Evolutionary conservation across 2,113 vertebrate genomes (phyloP).

Genomic region (Proteles cristata): DNA sequence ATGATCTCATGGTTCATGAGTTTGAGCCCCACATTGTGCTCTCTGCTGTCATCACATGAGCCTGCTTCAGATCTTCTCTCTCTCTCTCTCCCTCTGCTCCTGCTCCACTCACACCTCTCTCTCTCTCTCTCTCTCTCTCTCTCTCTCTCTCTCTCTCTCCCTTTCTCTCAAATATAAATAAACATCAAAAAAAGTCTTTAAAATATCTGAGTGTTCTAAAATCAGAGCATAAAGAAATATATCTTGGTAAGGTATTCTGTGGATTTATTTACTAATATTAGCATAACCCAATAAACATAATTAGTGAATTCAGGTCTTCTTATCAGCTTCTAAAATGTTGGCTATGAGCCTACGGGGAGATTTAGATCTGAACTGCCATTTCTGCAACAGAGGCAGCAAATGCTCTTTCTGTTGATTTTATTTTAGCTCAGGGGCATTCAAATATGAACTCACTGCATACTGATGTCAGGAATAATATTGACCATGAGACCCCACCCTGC

Average conservation of each 20-base stretch:
- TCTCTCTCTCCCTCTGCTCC: no score
- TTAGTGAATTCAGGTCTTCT: background rate
- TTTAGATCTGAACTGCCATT: background rate
- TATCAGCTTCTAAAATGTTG: slow-evolving; percentile 44
- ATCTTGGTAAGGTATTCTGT: slow-evolving; percentile 13
- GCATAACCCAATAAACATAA: background rate
- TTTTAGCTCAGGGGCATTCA: background rate
- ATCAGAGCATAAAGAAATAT: slow-evolving; percentile 33
- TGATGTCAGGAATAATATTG: background rate
- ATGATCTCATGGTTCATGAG: no score
- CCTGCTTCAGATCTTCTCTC: no score
- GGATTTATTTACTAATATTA: background rate
- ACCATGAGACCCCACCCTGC: background rate
- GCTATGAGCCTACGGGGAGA: background rate
- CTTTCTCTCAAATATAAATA: no score
- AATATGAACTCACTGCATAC: background rate
- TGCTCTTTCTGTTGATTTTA: background rate
- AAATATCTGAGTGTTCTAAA: slow-evolving; percentile 43
- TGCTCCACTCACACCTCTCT: no score
- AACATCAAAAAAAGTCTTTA: background rate
- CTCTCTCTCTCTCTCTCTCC: no score
- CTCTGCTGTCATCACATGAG: no score
- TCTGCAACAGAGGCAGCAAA: background rate
- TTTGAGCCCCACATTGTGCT: no score
- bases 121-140: no score